Evolutionary conservation across 2,113 vertebrate species (phyloP), one percentile per base, ranked within the genome.

Genomic region (Poeciliopsis turrubarensis): DNA sequence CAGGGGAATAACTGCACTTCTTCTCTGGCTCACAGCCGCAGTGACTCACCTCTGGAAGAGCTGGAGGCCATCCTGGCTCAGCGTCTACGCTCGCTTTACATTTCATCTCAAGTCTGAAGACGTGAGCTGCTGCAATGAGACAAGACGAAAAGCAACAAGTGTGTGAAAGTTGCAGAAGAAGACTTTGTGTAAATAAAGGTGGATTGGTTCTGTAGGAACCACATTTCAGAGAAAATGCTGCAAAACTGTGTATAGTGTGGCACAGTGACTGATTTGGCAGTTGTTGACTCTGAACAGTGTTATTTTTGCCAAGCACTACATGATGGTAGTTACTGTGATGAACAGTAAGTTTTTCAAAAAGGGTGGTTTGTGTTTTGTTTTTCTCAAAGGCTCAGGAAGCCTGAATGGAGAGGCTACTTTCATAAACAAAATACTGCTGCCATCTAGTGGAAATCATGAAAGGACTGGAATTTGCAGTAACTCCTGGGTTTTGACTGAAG

Each of bases 21-120:
- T 1, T 61, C 77, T 25, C 77, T 83, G 80, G 44, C 68, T 74
- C 84, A 81, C 68, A 73, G 54, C 65, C 80, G 95, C 39, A 92
- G 95, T 86, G 96, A 97, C 60, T 94, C 95, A 0, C 95, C 96
- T 0, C 92, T 97, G 84, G 94, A 95, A 77, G 96, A 96, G 86
- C 90, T 99, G 88, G 96, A 98, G 92, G 89, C 79, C 34, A 93
- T 95, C 0, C 91, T 99, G 89, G 96, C 95, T 0, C 87, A 85
- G 65, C 95, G 97, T 1, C 92, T 99, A 69, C 96, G 96, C 85
- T 97, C 97, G 0, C 85, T 97, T 12, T 97, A 96, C 0, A 87
- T 96, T 91, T 97, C 95, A 6, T 98, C 97, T 57, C 78, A 95
- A 3, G 97, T 98, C 81, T 99, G 95, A 97, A 68, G 75, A 74